Evolutionary conservation across 1,140 invertebrate genomes (phyloP), one percentile per base, ranked within the genome.

Genomic region (Drosophila mayri): DNA sequence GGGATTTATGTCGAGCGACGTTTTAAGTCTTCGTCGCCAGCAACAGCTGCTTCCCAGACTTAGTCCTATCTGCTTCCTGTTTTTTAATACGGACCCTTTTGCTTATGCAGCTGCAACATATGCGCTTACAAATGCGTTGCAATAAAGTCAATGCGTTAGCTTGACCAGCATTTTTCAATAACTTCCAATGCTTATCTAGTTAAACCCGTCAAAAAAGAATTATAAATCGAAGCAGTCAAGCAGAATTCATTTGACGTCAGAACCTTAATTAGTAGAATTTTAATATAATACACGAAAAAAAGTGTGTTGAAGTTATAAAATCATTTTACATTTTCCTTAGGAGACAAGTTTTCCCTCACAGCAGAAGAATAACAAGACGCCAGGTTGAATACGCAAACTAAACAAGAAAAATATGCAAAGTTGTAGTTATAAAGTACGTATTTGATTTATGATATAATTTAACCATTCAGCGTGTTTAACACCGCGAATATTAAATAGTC

Each of bases 381-480:
- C 14, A 28, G 3, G 5, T 28, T 25, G 8, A 14, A 16, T 47
- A 10, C 22, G 8, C 22, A 16, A 25, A 10, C 22, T n/a, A 38
- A 18, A 32, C 12, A 25, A 32, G 35, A 10, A 18, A 44, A 41
- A 47, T 12, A 38, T 54, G 46, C 40, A 68, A 60, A 40, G 38
- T 41, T 49, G 49, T 35, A 58, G 68, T 58, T 76, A 43, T 64
- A 58, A 11, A 52, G 28, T 25, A 8, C 12, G 37, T 70, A 68
- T 85, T 75, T 85, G 71, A 86, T 86, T 86, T 86, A 86, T 86
- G 61, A 66, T 78, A 86, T 79, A 66, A 81, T 86, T 81, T 76
- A 79, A 81, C 70, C 81, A 79, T 86, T 86, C 81, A 86, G 68
- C 58, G 76, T 76, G 81, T 75, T 86, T 76, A 68, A 70, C 82